A percentile compares a stretch with the other conserved stretches of the same genome.
Evolutionary conservation across 2,113 vertebrate genomes (phyloP).

Genomic region (Plecotus auritus): DNA sequence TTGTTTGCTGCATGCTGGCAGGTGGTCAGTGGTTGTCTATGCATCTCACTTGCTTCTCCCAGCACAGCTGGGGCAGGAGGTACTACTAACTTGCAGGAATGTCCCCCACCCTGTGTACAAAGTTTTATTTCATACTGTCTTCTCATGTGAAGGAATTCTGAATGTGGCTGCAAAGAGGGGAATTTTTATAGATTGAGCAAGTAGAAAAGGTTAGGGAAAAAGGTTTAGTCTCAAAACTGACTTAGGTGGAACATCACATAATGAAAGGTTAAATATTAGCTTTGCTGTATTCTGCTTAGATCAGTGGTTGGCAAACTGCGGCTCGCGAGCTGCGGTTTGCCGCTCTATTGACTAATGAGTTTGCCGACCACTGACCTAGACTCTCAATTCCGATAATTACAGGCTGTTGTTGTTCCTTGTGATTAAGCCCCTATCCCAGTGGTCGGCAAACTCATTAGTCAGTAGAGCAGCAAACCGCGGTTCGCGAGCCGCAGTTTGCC

Average conservation of each 20-base stretch:
- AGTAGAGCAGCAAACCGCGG: too few relatives aligned
- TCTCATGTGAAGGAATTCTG: accelerated
- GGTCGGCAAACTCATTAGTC: too few relatives aligned
- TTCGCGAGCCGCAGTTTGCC: too few relatives aligned
- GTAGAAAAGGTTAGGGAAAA: neutral
- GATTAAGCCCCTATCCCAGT: too few relatives aligned
- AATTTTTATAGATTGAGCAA: neutral
- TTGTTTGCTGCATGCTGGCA: neutral
- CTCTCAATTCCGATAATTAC: too few relatives aligned
- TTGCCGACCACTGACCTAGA: too few relatives aligned
- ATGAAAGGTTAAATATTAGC: neutral
- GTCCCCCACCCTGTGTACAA: too few relatives aligned
- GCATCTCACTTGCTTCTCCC: accelerated
- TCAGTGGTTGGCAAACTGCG: too few relatives aligned
- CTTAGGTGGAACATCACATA: neutral
- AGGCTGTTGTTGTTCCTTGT: too few relatives aligned
- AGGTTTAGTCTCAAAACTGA: neutral
- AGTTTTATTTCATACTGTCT: neutral
- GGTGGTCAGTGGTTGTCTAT: neutral
- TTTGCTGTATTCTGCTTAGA: neutral
- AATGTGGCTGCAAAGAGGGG: neutral
- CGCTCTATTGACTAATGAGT: too few relatives aligned
- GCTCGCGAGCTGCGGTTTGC: too few relatives aligned
- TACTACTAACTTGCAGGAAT: accelerated
- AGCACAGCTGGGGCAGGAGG: neutral